These are phyloP conservation scores for Lagorchestes hirsutus DNA, from an alignment of 2,797 vertebrate species.

Conservation along the genomic window DNA sequence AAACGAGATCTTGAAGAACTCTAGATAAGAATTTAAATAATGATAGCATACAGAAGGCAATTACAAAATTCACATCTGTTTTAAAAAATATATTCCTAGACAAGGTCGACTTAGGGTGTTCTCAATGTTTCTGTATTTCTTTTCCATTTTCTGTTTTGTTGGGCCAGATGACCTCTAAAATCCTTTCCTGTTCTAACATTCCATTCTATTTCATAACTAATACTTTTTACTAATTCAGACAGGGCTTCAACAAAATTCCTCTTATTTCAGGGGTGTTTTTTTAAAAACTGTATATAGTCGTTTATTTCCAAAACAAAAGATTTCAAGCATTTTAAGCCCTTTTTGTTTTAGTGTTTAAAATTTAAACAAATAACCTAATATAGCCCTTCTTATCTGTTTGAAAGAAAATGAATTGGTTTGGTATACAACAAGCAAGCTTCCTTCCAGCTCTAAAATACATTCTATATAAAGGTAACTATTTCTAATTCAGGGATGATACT, in stretches of 20 bases:
- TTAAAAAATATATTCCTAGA: constrained; percentile 33
- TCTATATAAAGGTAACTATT: constrained; percentile 42
- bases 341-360: constrained; percentile 58
- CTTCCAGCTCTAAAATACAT: constrained; percentile 59
- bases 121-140: constrained; percentile 33
- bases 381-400: neutral
- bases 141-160: neutral
- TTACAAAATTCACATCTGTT: constrained; percentile 10
- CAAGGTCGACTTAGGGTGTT: constrained; percentile 27
- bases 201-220: constrained; percentile 44
- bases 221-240: constrained; percentile 57
- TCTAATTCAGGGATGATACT: constrained; percentile 43
- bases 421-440: neutral
- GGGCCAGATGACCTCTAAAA: neutral
- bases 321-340: constrained; percentile 17
- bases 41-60: neutral
- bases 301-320: constrained; percentile 49
- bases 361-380: constrained; percentile 60
- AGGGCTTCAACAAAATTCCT: neutral
- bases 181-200: constrained; percentile 17
- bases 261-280: constrained; percentile 57
- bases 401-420: constrained; percentile 24
- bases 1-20: neutral
- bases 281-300: constrained; percentile 6
- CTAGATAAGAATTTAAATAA: constrained; percentile 6